Conservation (phyloP, 2,797 vertebrate genomes). For the Mormyrus proboscirostris region DNA sequence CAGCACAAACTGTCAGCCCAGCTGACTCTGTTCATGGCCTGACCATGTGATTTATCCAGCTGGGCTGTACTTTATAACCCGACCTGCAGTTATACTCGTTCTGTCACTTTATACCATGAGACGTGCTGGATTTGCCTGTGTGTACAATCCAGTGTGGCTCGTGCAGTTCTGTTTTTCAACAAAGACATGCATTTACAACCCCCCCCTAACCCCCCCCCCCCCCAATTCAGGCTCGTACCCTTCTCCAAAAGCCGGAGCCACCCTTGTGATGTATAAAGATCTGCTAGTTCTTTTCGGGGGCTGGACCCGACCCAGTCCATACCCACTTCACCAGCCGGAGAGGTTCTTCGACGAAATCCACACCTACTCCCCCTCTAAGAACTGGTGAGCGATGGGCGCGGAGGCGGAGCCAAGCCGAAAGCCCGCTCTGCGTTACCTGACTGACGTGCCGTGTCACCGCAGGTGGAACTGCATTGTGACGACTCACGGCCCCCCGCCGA, state of each 20-base stretch:
- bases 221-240: conserved; percentile 83
- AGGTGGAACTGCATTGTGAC: conserved; percentile 99
- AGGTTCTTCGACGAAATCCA: conserved; percentile 98
- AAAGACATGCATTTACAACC: not conserved
- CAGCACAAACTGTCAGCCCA: not conserved
- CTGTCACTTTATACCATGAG: not conserved
- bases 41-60: not conserved
- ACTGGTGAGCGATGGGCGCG: conserved; percentile 71
- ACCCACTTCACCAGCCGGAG: conserved; percentile 94
- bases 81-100: not conserved
- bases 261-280: conserved; percentile 91
- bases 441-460: not conserved
- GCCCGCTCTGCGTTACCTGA: not conserved
- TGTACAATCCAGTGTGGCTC: not conserved
- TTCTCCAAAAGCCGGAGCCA: conserved; percentile 95
- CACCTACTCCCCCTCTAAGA: conserved; percentile 96
- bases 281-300: conserved; percentile 93
- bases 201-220: not conserved
- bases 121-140: not conserved
- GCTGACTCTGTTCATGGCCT: not conserved
- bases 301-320: conserved; percentile 94
- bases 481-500: conserved; percentile 90
- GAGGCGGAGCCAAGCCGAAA: not conserved
- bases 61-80: not conserved
- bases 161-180: not conserved